A percentile compares a stretch with the other conserved stretches of the same genome.
phyloP scores from a whole-genome alignment of 2,113 vertebrate species.

The Malurus melanocephalus region DNA sequence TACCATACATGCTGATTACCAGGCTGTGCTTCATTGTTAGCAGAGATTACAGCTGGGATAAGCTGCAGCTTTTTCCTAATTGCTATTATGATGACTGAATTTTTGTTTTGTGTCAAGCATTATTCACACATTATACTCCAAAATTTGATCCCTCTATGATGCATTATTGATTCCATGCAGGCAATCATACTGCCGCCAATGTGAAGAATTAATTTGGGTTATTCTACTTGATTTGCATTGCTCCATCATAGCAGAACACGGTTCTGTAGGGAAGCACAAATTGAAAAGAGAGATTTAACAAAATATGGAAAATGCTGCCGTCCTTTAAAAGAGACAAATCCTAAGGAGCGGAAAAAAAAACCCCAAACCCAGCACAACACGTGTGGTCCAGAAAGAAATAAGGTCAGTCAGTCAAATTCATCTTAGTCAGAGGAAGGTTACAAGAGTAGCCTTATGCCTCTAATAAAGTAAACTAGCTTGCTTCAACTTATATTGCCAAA shows the following conservation, averaged over 20 bases:
- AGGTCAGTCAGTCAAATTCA: conserved; percentile 46
- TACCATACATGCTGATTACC: conserved; percentile 59
- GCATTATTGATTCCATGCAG: conserved; percentile 54
- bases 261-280: conserved; percentile 32
- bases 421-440: conserved; percentile 50
- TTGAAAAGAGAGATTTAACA: conserved; percentile 39
- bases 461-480: conserved; percentile 55
- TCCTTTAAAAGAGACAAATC: background rate
- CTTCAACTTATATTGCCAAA: conserved; percentile 46
- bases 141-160: conserved; percentile 60
- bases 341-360: background rate
- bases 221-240: conserved; percentile 55
- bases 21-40: conserved; percentile 55
- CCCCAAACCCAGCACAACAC: background rate
- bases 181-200: conserved; percentile 37
- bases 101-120: conserved; percentile 64
- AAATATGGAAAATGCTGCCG: background rate
- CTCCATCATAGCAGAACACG: conserved; percentile 26
- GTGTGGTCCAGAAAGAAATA: conserved; percentile 30
- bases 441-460: conserved; percentile 35
- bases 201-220: conserved; percentile 61
- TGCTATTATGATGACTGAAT: conserved; percentile 64
- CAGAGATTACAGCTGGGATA: conserved; percentile 59
- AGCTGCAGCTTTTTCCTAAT: conserved; percentile 59
- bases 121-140: conserved; percentile 57